A percentile compares a stretch with the other conserved stretches of the same genome.
Evolutionary conservation across 2,113 vertebrate genomes (phyloP).

Genomic region (Cichladusa arquata): DNA sequence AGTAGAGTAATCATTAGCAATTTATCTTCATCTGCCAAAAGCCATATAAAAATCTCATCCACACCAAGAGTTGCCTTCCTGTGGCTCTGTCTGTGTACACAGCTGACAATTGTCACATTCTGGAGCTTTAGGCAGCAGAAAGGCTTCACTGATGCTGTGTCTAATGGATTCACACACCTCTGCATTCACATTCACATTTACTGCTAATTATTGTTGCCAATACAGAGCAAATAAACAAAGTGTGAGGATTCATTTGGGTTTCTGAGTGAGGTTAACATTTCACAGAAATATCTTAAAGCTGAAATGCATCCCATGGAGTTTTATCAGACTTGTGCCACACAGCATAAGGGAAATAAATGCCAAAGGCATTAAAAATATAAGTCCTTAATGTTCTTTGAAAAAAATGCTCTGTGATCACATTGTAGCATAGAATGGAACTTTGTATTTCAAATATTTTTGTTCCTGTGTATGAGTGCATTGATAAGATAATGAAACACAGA

Average conservation of each 20-base stretch:
- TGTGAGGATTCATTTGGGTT: background rate
- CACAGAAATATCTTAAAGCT: background rate
- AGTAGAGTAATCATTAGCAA: background rate
- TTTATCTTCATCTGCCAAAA: background rate
- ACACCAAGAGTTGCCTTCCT: background rate
- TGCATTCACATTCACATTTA: background rate
- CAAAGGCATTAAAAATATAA: background rate
- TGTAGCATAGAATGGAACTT: background rate
- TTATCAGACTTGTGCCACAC: background rate
- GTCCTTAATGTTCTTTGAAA: background rate
- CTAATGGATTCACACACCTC: background rate
- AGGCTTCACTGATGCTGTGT: background rate
- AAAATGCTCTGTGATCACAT: background rate
- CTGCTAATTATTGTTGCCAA: background rate
- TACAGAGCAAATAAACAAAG: background rate
- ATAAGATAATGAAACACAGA: constrained; percentile 2
- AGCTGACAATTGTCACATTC: background rate
- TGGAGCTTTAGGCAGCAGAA: background rate
- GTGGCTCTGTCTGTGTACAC: background rate
- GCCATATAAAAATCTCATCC: background rate
- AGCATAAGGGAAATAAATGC: background rate
- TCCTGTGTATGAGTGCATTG: background rate
- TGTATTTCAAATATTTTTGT: constrained; percentile 7
- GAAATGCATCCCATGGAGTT: background rate
- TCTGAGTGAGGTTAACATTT: background rate